A percentile compares a stretch with the other conserved stretches of the same genome.
Evolutionary conservation across 2,888 invertebrate species (phyloP).

Genomic region (Acanthopleura granulata): DNA sequence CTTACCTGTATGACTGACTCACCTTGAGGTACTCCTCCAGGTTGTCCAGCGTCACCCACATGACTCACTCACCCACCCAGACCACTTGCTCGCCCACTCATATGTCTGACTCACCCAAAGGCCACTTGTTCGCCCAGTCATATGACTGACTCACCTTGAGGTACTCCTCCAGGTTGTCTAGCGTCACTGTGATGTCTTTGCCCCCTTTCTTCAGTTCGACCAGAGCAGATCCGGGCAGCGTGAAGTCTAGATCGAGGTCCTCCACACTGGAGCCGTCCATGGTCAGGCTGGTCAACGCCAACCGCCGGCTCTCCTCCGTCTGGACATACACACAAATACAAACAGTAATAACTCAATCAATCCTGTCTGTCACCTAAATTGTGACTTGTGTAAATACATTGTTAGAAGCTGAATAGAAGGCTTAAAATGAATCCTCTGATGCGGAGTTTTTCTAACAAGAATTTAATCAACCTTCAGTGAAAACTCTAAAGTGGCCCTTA

Average conservation of each 20-base stretch:
- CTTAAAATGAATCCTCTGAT: no score
- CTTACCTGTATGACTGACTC: no score
- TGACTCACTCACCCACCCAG: no score
- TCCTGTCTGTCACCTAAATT: no score
- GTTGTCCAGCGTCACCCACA: slow-evolving; percentile 88
- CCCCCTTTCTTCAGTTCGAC: slow-evolving; percentile 90
- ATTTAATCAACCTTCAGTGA: no score
- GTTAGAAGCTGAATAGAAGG: no score
- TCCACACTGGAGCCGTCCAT: slow-evolving; percentile 91
- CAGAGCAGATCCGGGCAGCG: slow-evolving; percentile 93
- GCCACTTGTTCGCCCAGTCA: no score
- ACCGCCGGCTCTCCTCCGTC: slow-evolving; percentile 63
- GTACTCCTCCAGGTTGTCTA: slow-evolving; percentile 95
- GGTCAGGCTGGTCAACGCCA: slow-evolving; percentile 74
- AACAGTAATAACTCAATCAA: not conserved
- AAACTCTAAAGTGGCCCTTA: no score
- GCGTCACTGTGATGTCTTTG: slow-evolving; percentile 87
- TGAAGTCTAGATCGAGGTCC: slow-evolving; percentile 93
- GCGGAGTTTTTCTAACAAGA: no score
- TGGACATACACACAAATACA: slow-evolving; percentile 36
- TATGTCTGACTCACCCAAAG: no score
- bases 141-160: slow-evolving; percentile 74
- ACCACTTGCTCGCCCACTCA: no score
- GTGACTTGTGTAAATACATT: no score
- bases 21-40: slow-evolving; percentile 91